A percentile compares a stretch with the other conserved stretches of the same genome.
Conservation (phyloP, 2,888 invertebrate species). For the Galeruca laticollis region DNA sequence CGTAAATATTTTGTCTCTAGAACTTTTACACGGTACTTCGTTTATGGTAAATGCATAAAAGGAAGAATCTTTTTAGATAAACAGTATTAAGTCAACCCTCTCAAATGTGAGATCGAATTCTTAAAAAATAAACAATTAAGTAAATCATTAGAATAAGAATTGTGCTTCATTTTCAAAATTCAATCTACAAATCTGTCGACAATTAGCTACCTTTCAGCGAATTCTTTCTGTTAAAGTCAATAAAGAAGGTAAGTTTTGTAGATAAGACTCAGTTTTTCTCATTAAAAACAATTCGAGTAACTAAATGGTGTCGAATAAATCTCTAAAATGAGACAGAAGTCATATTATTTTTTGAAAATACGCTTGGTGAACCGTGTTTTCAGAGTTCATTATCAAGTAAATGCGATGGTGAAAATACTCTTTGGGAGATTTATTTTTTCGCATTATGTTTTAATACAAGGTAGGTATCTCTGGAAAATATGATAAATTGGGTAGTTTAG, state of each 20-base stretch:
- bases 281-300: constrained; percentile 40
- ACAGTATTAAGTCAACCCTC: too few relatives aligned
- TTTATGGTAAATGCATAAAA: too few relatives aligned
- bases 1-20: too few relatives aligned
- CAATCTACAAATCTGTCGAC: too few relatives aligned
- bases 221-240: not conserved
- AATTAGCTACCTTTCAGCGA: too few relatives aligned
- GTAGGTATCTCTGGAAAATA: not conserved
- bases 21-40: too few relatives aligned
- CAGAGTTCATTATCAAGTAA: constrained; percentile 18
- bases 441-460: not conserved
- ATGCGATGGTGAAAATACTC: constrained; percentile 11
- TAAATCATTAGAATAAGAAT: too few relatives aligned
- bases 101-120: too few relatives aligned
- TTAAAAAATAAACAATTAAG: too few relatives aligned
- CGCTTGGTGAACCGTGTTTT: constrained; percentile 16
- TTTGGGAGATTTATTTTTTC: not conserved
- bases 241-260: not conserved
- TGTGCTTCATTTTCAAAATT: too few relatives aligned
- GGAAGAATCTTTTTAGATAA: too few relatives aligned
- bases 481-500: not conserved
- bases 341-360: constrained; percentile 35
- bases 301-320: constrained; percentile 37
- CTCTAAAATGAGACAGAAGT: constrained; percentile 31
- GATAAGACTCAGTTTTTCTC: constrained; percentile 33